Conservation (phyloP, 2,888 invertebrate genomes). For the Alitta virens region DNA sequence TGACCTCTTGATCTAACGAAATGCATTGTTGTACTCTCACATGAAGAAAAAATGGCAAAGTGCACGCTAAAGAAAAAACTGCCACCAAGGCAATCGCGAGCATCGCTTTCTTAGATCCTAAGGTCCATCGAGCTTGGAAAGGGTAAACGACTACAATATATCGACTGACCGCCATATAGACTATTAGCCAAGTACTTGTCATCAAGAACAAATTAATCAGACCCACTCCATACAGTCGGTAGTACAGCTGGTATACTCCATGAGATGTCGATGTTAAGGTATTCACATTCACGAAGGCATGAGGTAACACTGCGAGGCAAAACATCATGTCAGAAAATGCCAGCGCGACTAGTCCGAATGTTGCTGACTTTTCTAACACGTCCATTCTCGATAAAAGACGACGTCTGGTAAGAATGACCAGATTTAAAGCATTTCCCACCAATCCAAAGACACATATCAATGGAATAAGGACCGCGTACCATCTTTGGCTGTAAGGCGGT, state of each 20-base stretch:
- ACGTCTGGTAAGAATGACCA: slow-evolving; percentile 71
- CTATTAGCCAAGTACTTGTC: slow-evolving; percentile 72
- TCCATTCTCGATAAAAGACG: slow-evolving; percentile 56
- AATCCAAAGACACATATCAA: slow-evolving; percentile 72
- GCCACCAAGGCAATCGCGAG: slow-evolving; percentile 67
- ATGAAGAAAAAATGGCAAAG: slow-evolving; percentile 61
- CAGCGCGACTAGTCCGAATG: slow-evolving; percentile 71
- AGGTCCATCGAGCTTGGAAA: slow-evolving; percentile 61
- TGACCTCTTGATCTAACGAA: neutral
- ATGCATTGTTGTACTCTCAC: neutral
- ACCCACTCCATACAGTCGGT: slow-evolving; percentile 41
- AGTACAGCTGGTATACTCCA: slow-evolving; percentile 38
- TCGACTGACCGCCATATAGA: slow-evolving; percentile 72
- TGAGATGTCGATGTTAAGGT: slow-evolving; percentile 62
- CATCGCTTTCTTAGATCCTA: slow-evolving; percentile 63
- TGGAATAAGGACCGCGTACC: slow-evolving; percentile 63
- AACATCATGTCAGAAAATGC: slow-evolving; percentile 73
- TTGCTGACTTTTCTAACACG: slow-evolving; percentile 76
- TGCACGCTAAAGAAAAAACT: slow-evolving; percentile 66
- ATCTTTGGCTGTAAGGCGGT: neutral
- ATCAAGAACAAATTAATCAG: slow-evolving; percentile 59
- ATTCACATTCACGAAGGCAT: slow-evolving; percentile 39
- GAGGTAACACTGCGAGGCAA: slow-evolving; percentile 62
- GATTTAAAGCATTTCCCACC: slow-evolving; percentile 74
- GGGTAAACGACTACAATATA: slow-evolving; percentile 75